Percentiles rank a stretch among this genome's conserved stretches.
Evolutionary conservation across 2,797 vertebrate species (phyloP).

Genomic region (Sebastes kiyomatsui): DNA sequence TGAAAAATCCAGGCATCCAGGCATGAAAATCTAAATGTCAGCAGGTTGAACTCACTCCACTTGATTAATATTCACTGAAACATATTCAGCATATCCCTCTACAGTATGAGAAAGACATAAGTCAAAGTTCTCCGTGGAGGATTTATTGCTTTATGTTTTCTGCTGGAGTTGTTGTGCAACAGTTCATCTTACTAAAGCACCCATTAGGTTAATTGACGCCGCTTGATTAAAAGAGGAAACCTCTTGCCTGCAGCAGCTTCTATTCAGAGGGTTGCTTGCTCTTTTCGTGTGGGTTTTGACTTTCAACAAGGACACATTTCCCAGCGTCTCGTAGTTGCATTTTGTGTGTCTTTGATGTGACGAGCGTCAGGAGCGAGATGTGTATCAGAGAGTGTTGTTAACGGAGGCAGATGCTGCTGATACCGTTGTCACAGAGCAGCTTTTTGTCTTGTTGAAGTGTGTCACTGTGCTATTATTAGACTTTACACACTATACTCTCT

Average conservation of each 20-base stretch:
- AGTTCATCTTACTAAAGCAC: slow-evolving; percentile 41
- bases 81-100: background rate
- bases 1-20: background rate
- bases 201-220: slow-evolving; percentile 59
- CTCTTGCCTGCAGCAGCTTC: slow-evolving; percentile 38
- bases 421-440: slow-evolving; percentile 10
- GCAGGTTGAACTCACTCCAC: slow-evolving; percentile 5
- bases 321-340: slow-evolving; percentile 8
- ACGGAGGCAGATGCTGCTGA: slow-evolving; percentile 30
- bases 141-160: slow-evolving; percentile 28
- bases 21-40: slow-evolving; percentile 23
- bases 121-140: slow-evolving; percentile 6
- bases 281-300: slow-evolving; percentile 4
- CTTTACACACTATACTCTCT: background rate
- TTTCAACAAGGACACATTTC: slow-evolving; percentile 39
- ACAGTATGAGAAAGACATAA: slow-evolving; percentile 8
- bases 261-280: slow-evolving; percentile 20
- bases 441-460: slow-evolving; percentile 21
- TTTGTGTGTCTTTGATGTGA: slow-evolving; percentile 36
- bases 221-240: slow-evolving; percentile 45
- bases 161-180: slow-evolving; percentile 20
- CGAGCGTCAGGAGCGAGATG: slow-evolving; percentile 19
- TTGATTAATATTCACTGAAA: slow-evolving; percentile 27
- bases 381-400: slow-evolving; percentile 25
- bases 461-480: slow-evolving; percentile 42